phyloP scores from a whole-genome alignment of 2,797 vertebrate genomes.

The Mionectes olivaceus region DNA sequence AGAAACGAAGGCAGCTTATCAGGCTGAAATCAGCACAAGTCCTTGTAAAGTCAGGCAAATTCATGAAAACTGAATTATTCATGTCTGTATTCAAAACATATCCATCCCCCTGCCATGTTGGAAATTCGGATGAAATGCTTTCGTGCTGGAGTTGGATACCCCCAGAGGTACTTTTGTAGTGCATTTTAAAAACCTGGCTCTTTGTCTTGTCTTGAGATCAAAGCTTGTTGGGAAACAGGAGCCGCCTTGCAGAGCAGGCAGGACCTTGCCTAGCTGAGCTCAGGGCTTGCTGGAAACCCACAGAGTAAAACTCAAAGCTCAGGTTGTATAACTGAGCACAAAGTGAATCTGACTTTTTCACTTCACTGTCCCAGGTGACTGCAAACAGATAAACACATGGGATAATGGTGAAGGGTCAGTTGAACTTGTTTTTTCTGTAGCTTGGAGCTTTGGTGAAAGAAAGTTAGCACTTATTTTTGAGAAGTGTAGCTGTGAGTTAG shows the following conservation, averaged over 20 bases:
- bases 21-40: neutral
- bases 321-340: neutral
- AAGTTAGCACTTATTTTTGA: neutral
- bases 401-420: neutral
- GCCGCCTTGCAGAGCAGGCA: accelerated
- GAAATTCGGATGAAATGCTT: conserved; percentile 23
- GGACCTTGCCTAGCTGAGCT: neutral
- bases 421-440: neutral
- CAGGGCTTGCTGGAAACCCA: neutral
- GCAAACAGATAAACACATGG: neutral
- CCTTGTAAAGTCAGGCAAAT: neutral
- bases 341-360: neutral
- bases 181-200: neutral
- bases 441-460: neutral
- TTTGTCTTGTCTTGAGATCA: neutral
- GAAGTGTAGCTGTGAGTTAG: neutral
- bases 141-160: neutral
- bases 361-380: neutral
- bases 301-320: neutral
- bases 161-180: neutral
- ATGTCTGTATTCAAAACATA: neutral
- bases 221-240: conserved; percentile 3
- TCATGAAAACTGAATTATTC: conserved; percentile 15
- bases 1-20: neutral
- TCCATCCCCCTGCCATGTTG: neutral